Evolutionary conservation across 2,113 vertebrate genomes (phyloP).

Genomic region (Aldabrachelys gigantea): DNA sequence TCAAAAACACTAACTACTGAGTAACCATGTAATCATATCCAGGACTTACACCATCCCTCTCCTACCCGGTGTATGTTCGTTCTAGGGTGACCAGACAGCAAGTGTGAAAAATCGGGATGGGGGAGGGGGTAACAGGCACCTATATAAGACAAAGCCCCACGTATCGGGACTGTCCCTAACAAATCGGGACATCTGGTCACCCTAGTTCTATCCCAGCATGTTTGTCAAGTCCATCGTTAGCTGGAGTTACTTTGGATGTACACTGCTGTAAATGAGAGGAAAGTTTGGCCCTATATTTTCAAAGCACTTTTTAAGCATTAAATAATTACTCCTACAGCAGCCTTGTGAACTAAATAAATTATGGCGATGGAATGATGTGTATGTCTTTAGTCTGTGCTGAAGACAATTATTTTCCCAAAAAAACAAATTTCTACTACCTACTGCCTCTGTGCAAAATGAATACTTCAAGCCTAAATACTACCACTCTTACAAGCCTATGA

Average conservation of each 20-base stretch:
- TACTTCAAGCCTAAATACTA: not conserved
- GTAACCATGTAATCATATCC: not conserved
- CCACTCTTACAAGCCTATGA: not conserved
- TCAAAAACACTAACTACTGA: not conserved
- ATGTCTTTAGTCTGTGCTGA: not conserved
- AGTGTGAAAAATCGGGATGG: no score
- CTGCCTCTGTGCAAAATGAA: not conserved
- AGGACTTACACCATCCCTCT: not conserved
- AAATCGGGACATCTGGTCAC: no score
- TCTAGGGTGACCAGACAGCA: not conserved
- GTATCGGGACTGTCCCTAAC: no score
- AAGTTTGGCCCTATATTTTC: not conserved
- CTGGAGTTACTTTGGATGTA: not conserved
- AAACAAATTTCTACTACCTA: not conserved
- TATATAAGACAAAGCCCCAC: no score
- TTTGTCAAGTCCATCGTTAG: not conserved
- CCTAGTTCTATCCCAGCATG: not conserved
- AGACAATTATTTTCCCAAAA: no score
- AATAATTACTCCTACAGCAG: not conserved
- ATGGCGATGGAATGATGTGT: not conserved
- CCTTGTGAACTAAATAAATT: not conserved
- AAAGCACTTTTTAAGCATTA: not conserved
- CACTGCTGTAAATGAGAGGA: not conserved
- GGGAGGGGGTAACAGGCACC: no score
- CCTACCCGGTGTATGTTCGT: not conserved